Evolutionary conservation across 2,888 invertebrate genomes (phyloP).

Genomic region (Balanococcus diminutus): DNA sequence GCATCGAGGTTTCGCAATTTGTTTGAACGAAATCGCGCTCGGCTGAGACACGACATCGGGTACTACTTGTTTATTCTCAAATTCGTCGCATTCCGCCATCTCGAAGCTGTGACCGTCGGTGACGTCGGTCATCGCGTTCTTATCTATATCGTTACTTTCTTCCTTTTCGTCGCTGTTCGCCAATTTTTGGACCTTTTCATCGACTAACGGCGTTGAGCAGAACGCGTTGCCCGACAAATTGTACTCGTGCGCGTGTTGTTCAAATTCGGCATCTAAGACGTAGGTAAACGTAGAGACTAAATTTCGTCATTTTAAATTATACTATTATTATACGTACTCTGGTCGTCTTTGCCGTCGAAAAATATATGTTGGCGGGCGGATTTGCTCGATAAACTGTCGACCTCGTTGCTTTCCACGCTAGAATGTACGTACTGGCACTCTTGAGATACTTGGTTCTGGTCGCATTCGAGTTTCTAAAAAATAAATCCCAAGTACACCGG

Average conservation of each 20-base stretch:
- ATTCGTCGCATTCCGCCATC: neutral
- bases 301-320: neutral
- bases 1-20: neutral
- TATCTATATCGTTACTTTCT: neutral
- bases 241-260: neutral
- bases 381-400: neutral
- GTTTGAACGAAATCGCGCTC: neutral
- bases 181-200: neutral
- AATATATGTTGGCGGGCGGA: conserved; percentile 14
- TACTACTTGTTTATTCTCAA: neutral
- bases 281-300: neutral
- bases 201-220: neutral
- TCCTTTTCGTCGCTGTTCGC: neutral
- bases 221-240: neutral
- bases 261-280: neutral
- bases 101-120: neutral
- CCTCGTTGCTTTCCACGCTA: neutral
- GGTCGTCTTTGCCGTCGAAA: neutral
- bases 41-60: neutral
- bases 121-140: neutral
- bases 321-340: neutral
- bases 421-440: neutral
- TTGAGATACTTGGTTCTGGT: neutral
- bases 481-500: no score
- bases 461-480: neutral